Evolutionary conservation across 2,113 vertebrate species (phyloP).

Genomic region (Andinoacara biseriatus): DNA sequence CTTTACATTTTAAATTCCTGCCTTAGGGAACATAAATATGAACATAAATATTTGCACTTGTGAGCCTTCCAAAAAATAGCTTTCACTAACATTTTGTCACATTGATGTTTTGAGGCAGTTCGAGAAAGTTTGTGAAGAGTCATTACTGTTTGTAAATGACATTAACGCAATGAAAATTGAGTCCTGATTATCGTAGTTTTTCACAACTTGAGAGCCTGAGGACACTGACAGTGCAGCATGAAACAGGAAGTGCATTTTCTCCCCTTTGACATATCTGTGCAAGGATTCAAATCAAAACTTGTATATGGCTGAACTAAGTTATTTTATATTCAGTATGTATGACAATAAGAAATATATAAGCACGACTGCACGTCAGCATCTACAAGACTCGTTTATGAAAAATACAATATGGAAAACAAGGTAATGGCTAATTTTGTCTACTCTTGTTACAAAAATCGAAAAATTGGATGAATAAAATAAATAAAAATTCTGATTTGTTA

Average conservation of each 20-base stretch:
- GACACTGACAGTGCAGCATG: too few relatives aligned
- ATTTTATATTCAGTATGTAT: neutral
- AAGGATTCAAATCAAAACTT: slow-evolving; percentile 9
- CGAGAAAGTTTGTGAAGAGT: neutral
- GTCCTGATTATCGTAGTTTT: neutral
- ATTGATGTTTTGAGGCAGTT: neutral
- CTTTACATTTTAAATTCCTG: slow-evolving; percentile 13
- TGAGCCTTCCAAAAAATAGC: slow-evolving; percentile 4
- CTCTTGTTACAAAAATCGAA: too few relatives aligned
- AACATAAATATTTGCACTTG: neutral
- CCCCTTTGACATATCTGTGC: neutral
- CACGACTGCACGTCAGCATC: neutral
- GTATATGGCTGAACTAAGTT: neutral
- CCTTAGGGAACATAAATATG: neutral
- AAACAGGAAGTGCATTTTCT: neutral
- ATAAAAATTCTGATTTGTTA: slow-evolving; percentile 24
- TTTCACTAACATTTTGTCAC: neutral
- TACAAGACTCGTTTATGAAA: too few relatives aligned
- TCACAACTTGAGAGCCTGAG: neutral
- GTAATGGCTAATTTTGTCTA: too few relatives aligned
- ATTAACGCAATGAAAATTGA: neutral
- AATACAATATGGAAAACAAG: too few relatives aligned
- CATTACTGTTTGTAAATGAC: neutral
- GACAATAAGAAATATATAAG: neutral
- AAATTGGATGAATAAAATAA: neutral